Conservation (phyloP, 2,888 invertebrate genomes). For the Ophion slaviceki region DNA sequence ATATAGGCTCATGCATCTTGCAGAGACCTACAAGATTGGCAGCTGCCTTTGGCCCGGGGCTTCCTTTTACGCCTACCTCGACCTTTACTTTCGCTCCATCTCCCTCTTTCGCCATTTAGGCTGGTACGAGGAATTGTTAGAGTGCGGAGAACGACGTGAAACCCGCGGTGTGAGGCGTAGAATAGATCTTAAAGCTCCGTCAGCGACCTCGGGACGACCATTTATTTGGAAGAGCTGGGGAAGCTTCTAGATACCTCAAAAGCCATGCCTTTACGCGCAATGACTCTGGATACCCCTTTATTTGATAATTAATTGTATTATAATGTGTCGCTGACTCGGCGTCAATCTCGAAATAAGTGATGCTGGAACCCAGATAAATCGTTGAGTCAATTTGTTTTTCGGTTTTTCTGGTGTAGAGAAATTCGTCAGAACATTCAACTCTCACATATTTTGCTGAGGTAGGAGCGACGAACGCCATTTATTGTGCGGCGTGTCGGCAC, state of each 20-base stretch:
- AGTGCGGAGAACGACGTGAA: background rate
- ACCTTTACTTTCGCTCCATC: conserved; percentile 55
- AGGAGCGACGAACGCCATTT: no score
- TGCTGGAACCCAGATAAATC: no score
- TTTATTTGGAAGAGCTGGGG: conserved; percentile 6
- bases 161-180: background rate
- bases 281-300: background rate
- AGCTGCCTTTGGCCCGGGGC: conserved; percentile 29
- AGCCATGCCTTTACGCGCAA: conserved; percentile 20
- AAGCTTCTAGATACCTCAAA: conserved; percentile 8
- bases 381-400: no score
- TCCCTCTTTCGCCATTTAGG: conserved; percentile 34
- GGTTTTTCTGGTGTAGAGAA: no score
- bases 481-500: no score
- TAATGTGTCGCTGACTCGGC: background rate
- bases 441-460: no score
- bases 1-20: conserved; percentile 66
- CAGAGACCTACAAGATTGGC: conserved; percentile 51
- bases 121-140: background rate
- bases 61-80: conserved; percentile 51
- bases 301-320: background rate
- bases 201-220: conserved; percentile 3
- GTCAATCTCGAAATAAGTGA: background rate
- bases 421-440: no score
- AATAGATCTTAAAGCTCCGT: conserved; percentile 1